Percentiles rank a stretch among this genome's conserved stretches.
Evolutionary conservation across 2,113 vertebrate species (phyloP).

Genomic region (Gymnorhina tibicen): DNA sequence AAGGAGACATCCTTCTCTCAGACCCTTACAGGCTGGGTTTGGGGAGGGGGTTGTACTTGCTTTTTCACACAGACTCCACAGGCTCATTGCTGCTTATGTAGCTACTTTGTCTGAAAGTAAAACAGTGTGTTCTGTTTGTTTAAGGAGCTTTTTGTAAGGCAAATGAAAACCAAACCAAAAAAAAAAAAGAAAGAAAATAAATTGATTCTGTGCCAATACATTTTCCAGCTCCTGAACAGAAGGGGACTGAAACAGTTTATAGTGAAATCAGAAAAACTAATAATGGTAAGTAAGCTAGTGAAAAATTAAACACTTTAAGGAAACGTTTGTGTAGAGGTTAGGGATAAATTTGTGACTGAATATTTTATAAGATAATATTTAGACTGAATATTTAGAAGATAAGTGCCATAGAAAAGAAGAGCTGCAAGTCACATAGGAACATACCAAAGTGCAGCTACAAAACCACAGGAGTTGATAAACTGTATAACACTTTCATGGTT

Average conservation of each 20-base stretch:
- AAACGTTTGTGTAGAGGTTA: neutral
- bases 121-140: slow-evolving; percentile 12
- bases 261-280: slow-evolving; percentile 78
- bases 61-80: neutral
- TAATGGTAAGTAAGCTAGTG: slow-evolving; percentile 71
- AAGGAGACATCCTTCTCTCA: neutral
- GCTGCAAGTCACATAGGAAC: neutral
- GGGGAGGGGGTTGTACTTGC: neutral
- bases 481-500: neutral
- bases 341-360: neutral
- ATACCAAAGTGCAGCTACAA: neutral
- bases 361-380: neutral
- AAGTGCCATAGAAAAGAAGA: neutral
- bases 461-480: neutral
- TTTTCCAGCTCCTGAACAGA: slow-evolving; percentile 75
- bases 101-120: neutral
- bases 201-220: slow-evolving; percentile 64
- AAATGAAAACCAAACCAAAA: neutral
- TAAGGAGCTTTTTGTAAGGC: slow-evolving; percentile 20
- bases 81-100: neutral
- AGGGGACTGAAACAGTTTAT: slow-evolving; percentile 77
- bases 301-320: slow-evolving; percentile 16
- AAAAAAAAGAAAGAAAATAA: neutral
- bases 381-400: neutral
- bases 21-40: neutral